phyloP scores from a whole-genome alignment of 2,888 invertebrate species.

The Netelia melanura region DNA sequence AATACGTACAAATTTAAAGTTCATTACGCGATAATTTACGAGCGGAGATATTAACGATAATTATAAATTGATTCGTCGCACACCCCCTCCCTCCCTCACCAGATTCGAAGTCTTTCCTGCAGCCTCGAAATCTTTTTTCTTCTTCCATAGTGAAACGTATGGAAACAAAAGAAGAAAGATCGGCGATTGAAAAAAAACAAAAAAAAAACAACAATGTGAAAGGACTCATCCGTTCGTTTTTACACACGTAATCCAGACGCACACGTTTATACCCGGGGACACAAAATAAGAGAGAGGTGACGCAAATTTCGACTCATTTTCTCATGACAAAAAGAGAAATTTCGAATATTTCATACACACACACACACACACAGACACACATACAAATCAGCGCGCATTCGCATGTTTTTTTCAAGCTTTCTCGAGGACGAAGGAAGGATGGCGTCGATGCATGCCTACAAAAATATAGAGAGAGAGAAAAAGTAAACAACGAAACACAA shows the following conservation, averaged over 20 bases:
- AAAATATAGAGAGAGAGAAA: conserved; percentile 21
- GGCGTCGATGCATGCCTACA: conserved; percentile 19
- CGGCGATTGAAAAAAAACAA: conserved; percentile 42
- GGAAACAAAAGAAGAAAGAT: conserved; percentile 3
- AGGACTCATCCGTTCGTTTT: conserved; percentile 41
- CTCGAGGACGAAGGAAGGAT: conserved; percentile 8
- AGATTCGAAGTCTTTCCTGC: conserved; percentile 63
- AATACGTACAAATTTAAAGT: neutral
- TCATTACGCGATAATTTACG: conserved; percentile 7
- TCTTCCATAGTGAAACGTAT: conserved; percentile 28
- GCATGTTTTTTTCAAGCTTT: neutral
- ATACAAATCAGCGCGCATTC: conserved; percentile 6
- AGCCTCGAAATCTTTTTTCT: conserved; percentile 56
- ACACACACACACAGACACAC: neutral
- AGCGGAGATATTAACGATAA: conserved; percentile 6
- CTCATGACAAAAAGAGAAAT: neutral
- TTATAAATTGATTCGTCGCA: conserved; percentile 30
- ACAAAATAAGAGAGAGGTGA: neutral
- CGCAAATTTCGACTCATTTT: neutral
- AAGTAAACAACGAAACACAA: conserved; percentile 28
- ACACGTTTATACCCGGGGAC: conserved; percentile 1
- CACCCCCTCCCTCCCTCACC: neutral
- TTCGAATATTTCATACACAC: neutral
- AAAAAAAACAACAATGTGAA: conserved; percentile 34
- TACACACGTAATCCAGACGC: conserved; percentile 22